Base-by-base conservation (phyloP, 2,113 vertebrate species). In the Dicrurus megarhynchus region DNA sequence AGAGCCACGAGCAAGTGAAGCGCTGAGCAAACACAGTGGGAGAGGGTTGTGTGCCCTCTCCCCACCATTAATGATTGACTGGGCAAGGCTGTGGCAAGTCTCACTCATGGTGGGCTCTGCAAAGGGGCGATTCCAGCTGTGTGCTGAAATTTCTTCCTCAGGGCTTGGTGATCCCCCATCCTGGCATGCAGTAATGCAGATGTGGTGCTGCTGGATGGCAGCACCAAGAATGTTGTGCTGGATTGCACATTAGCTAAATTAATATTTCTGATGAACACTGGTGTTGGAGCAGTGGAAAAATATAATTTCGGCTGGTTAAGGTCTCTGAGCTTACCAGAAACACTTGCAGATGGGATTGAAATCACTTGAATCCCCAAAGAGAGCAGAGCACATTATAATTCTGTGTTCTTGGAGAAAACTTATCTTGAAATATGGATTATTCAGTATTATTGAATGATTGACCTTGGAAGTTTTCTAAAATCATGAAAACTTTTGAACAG, bases 181-280 rank as follows among this genome's bases (percentile, higher is more conserved):
- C 55, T 1, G 2, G 13, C 0, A 0, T 10, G 16, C 14, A 2
- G n/a, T 0, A 5, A 0, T 44, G 49, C 16, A 6, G 4, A 4
- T 3, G 0, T 0, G 2, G 67, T 9, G 46, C 64, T 57, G 63
- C 37, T 57, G 24, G 7, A 26, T 17, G 6, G 30, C 11, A 18
- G 28, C 30, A 67, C 11, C 2, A 1, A 2, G 23, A 71, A 49
- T 12, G 26, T 32, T 52, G 53, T 50, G 67, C 6, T 8, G 3
- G 5, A 16, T 21, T 46, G 16, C 20, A 12, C 56, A 6, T 61
- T 80, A 42, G 13, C 33, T 33, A 13, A 60, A 39, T 70, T 42
- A 24, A 5, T 64, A 7, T 57, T 82, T 82, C 56, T 90, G 50
- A 39, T 68, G 59, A 61, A 49, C 17, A 7, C 30, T 17, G 30